These are phyloP conservation scores for Pelodytes ibericus DNA, from an alignment of 2,797 vertebrate species.

Conservation along the genomic window DNA sequence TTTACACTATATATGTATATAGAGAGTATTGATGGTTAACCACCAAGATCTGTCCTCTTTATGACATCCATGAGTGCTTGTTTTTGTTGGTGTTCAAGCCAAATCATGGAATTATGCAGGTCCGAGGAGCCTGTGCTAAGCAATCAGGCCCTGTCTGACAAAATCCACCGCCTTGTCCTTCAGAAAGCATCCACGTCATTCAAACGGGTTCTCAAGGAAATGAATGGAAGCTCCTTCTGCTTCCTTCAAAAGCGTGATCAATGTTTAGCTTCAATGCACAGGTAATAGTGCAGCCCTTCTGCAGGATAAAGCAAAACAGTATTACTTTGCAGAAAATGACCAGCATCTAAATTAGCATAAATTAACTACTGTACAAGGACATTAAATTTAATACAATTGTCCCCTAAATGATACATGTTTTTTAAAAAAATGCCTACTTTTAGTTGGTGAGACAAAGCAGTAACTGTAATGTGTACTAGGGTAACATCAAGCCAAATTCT, in stretches of 20 bases:
- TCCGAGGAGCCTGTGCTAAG: not conserved
- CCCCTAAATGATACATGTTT: no score
- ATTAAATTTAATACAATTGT: no score
- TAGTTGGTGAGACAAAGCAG: no score
- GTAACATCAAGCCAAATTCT: no score
- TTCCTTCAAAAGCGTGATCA: slow-evolving; percentile 20
- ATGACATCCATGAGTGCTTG: slow-evolving; percentile 17
- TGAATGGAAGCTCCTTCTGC: slow-evolving; percentile 29
- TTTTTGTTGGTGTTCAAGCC: slow-evolving; percentile 4
- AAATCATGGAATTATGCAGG: slow-evolving; percentile 10
- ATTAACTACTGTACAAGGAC: no score
- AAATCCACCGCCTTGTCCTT: slow-evolving; percentile 33
- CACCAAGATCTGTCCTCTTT: slow-evolving; percentile 14
- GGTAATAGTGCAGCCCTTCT: slow-evolving; percentile 60
- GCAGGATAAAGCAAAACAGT: not conserved
- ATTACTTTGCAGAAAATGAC: no score
- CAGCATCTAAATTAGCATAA: no score
- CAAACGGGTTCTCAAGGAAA: slow-evolving; percentile 31
- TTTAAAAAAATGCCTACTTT: no score
- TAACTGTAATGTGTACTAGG: no score
- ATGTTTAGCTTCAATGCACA: slow-evolving; percentile 61
- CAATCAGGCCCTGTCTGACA: not conserved
- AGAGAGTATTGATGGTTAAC: slow-evolving; percentile 2
- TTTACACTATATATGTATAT: slow-evolving; percentile 29
- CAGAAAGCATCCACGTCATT: slow-evolving; percentile 12